A percentile compares a stretch with the other conserved stretches of the same genome.
These are phyloP conservation scores for Sebastolobus alascanus DNA, from an alignment of 2,797 vertebrate species.

Conservation along the genomic window DNA sequence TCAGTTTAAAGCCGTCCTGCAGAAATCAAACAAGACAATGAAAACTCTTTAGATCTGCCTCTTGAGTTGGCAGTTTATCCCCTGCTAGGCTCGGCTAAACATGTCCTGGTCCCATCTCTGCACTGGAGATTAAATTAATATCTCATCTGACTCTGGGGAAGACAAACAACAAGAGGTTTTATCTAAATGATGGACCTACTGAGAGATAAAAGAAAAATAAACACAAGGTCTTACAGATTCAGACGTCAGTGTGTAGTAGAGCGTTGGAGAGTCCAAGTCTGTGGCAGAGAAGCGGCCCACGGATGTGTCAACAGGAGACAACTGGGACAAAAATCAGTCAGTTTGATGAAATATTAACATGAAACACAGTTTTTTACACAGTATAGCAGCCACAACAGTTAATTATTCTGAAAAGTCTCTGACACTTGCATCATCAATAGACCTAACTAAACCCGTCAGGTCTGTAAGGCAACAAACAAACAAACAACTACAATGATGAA, in stretches of 20 bases:
- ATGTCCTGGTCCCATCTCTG: background rate
- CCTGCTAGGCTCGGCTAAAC: background rate
- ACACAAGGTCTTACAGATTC: slow-evolving; percentile 56
- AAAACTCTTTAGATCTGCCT: background rate
- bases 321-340: slow-evolving; percentile 51
- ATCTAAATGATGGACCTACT: background rate
- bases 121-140: background rate
- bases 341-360: background rate
- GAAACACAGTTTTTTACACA: background rate
- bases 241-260: slow-evolving; percentile 74
- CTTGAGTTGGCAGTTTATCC: background rate
- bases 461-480: background rate
- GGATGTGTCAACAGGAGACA: slow-evolving; percentile 12
- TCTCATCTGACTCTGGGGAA: background rate
- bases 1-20: slow-evolving; percentile 73
- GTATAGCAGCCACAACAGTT: background rate
- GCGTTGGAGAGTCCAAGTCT: slow-evolving; percentile 46
- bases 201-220: background rate
- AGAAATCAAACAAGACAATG: slow-evolving; percentile 26
- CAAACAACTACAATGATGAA: background rate
- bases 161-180: background rate
- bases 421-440: background rate
- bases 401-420: background rate
- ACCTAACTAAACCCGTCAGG: background rate
- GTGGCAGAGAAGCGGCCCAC: slow-evolving; percentile 55